phyloP scores from a whole-genome alignment of 2,888 invertebrate species.

The Drosophila affinis region DNA sequence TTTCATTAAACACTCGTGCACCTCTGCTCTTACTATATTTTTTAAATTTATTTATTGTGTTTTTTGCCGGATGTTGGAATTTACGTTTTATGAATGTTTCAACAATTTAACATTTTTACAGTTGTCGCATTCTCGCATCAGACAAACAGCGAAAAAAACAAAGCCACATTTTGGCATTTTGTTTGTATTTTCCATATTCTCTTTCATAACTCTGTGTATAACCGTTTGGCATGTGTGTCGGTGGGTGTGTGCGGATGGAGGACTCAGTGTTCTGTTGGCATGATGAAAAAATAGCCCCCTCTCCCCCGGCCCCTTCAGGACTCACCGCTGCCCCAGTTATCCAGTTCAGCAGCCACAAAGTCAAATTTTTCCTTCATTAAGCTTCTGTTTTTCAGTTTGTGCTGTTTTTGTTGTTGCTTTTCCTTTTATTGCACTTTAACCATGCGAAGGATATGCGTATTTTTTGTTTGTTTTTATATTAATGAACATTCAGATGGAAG shows the following conservation, averaged over 20 bases:
- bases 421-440: too few relatives aligned
- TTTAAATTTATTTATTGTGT: background rate
- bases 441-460: background rate
- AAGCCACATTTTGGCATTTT: background rate
- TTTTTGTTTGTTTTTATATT: background rate
- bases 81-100: conserved; percentile 19
- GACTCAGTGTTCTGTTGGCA: background rate
- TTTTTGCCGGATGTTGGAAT: background rate
- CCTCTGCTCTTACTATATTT: background rate
- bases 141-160: too few relatives aligned
- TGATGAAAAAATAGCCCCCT: background rate
- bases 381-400: conserved; percentile 24
- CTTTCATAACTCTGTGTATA: conserved; percentile 2
- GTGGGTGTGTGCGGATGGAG: background rate
- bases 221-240: background rate
- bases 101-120: conserved; percentile 1
- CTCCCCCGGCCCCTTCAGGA: background rate
- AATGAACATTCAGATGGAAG: too few relatives aligned
- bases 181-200: conserved; percentile 5
- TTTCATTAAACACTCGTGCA: too few relatives aligned
- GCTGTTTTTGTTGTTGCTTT: conserved; percentile 4
- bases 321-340: background rate
- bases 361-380: conserved; percentile 37
- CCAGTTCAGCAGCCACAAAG: conserved; percentile 20
- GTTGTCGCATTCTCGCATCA: background rate